phyloP scores from a whole-genome alignment of 2,797 vertebrate species.

The Lophius americanus region DNA sequence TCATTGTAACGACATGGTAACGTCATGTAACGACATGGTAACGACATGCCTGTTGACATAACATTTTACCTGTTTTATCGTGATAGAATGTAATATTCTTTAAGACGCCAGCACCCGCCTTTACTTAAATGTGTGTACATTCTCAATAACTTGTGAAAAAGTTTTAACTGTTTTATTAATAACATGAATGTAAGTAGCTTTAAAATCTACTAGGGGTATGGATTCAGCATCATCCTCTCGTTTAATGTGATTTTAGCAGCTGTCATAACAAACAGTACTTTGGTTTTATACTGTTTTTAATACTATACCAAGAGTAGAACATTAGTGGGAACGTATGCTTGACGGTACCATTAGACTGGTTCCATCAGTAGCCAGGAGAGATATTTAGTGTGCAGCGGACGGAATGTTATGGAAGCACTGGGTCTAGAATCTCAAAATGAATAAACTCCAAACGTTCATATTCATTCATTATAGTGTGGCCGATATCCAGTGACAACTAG shows the following conservation, averaged over 20 bases:
- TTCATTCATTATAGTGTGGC: no score
- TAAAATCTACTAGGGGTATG: not conserved
- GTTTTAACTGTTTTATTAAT: no score
- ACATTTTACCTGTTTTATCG: not conserved
- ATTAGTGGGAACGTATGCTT: not conserved
- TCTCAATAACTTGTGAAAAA: no score
- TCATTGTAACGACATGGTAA: no score
- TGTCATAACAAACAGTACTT: no score
- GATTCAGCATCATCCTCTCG: not conserved
- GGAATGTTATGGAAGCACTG: no score
- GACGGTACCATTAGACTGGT: not conserved
- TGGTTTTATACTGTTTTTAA: not conserved
- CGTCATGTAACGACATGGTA: not conserved
- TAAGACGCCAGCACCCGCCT: not conserved
- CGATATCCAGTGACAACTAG: not conserved
- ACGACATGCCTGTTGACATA: not conserved
- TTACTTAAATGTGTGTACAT: no score
- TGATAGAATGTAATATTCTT: not conserved
- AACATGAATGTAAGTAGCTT: not conserved
- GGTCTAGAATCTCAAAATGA: no score
- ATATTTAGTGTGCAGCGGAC: no score
- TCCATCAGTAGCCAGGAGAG: no score
- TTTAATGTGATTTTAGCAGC: no score
- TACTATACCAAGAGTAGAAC: not conserved
- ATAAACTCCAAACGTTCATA: no score